A percentile compares a stretch with the other conserved stretches of the same genome.
Evolutionary conservation across 2,113 vertebrate genomes (phyloP).

Genomic region (Heptranchias perlo): DNA sequence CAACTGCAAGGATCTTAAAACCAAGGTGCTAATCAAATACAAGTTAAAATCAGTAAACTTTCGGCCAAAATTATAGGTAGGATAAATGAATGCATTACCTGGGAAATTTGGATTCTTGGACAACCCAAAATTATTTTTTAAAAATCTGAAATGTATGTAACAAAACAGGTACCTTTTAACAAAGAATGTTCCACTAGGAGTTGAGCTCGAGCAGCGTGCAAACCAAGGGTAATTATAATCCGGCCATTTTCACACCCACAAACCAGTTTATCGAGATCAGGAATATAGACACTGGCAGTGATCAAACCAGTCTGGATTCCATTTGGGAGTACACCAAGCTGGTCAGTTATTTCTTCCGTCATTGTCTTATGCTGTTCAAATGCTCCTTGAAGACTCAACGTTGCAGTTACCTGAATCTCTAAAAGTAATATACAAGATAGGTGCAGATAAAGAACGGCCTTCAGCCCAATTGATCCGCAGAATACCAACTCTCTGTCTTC

Average conservation of each 20-base stretch:
- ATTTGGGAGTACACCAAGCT: slow-evolving; percentile 45
- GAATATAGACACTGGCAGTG: slow-evolving; percentile 59
- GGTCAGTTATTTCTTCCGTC: slow-evolving; percentile 53
- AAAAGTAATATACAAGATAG: slow-evolving; percentile 12
- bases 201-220: slow-evolving; percentile 57
- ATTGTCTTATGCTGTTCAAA: slow-evolving; percentile 52
- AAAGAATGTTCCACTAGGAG: slow-evolving; percentile 51
- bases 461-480: background rate
- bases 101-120: background rate
- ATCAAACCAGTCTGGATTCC: slow-evolving; percentile 42
- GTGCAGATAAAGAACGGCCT: background rate
- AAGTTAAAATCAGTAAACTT: background rate
- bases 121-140: background rate
- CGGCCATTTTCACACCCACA: slow-evolving; percentile 66
- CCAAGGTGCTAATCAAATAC: background rate
- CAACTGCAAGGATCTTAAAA: background rate
- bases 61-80: background rate
- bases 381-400: slow-evolving; percentile 59
- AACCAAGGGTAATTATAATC: slow-evolving; percentile 56
- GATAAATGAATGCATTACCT: background rate
- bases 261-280: slow-evolving; percentile 58
- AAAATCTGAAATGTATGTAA: background rate
- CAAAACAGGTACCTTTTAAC: slow-evolving; percentile 52
- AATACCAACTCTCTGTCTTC: background rate
- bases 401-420: slow-evolving; percentile 60